Conservation (phyloP, 2,888 invertebrate species). For the Chaetogeoica ovagalla region DNA sequence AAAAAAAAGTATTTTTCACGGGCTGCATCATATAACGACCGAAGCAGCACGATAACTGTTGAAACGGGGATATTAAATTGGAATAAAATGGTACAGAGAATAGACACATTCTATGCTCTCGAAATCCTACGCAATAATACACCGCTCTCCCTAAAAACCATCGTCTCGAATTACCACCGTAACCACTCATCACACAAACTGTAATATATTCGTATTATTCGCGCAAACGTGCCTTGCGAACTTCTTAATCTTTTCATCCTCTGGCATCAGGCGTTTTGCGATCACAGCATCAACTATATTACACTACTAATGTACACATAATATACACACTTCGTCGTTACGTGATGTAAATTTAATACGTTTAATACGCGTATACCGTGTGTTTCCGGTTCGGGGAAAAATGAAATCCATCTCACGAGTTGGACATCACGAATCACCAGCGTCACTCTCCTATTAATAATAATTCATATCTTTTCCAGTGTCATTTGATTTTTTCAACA, state of each 20-base stretch:
- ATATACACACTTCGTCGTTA: too few relatives aligned
- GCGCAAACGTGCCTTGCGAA: conserved; percentile 33
- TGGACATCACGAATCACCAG: conserved; percentile 39
- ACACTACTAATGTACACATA: too few relatives aligned
- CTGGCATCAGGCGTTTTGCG: conserved; percentile 3
- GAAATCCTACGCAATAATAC: not conserved
- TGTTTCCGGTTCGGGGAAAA: conserved; percentile 19
- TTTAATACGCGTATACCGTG: not conserved
- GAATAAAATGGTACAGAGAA: too few relatives aligned
- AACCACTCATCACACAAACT: not conserved
- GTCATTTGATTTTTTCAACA: not conserved
- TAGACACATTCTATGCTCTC: not conserved
- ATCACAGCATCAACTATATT: not conserved
- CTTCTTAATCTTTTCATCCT: conserved; percentile 38
- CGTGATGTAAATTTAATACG: too few relatives aligned
- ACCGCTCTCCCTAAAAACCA: not conserved
- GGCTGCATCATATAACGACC: too few relatives aligned
- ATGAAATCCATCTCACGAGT: conserved; percentile 34
- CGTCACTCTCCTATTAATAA: not conserved
- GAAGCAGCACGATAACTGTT: too few relatives aligned
- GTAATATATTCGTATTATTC: not conserved
- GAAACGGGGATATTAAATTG: too few relatives aligned
- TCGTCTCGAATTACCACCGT: conserved; percentile 10
- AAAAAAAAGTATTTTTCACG: too few relatives aligned
- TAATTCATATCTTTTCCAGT: not conserved